Evolutionary conservation across 2,888 invertebrate species (phyloP).

Genomic region (Flexamia atlantica): DNA sequence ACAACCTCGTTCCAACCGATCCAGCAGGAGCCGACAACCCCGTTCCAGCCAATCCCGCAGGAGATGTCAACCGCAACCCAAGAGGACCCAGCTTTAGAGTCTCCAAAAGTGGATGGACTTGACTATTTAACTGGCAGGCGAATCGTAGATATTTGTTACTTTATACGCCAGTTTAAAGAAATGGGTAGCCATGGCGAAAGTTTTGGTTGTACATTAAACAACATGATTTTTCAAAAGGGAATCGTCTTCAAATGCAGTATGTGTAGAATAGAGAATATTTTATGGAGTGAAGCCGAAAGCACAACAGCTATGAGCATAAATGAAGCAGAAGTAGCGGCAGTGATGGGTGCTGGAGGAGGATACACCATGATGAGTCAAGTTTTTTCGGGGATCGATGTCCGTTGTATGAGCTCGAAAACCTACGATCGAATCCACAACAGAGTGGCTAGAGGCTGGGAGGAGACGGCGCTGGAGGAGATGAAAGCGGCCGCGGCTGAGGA

Average conservation of each 20-base stretch:
- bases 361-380: conserved; percentile 23
- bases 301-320: conserved; percentile 11
- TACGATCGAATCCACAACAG: neutral
- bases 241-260: conserved; percentile 34
- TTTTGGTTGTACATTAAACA: conserved; percentile 36
- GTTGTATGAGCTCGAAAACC: conserved; percentile 25
- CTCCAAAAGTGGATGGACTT: neutral
- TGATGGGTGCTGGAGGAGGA: conserved; percentile 25
- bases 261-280: conserved; percentile 18
- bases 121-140: neutral
- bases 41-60: neutral
- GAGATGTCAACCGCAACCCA: neutral
- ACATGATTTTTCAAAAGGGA: conserved; percentile 19
- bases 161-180: neutral
- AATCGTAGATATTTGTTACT: conserved; percentile 32
- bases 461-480: conserved; percentile 53
- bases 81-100: neutral
- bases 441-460: conserved; percentile 45
- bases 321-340: conserved; percentile 39
- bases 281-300: conserved; percentile 33
- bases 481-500: conserved; percentile 48
- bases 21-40: too few species aligned
- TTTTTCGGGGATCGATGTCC: conserved; percentile 19
- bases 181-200: neutral
- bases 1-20: neutral